Conservation (phyloP, 2,888 invertebrate genomes). For the Zygogramma bicolorata region DNA sequence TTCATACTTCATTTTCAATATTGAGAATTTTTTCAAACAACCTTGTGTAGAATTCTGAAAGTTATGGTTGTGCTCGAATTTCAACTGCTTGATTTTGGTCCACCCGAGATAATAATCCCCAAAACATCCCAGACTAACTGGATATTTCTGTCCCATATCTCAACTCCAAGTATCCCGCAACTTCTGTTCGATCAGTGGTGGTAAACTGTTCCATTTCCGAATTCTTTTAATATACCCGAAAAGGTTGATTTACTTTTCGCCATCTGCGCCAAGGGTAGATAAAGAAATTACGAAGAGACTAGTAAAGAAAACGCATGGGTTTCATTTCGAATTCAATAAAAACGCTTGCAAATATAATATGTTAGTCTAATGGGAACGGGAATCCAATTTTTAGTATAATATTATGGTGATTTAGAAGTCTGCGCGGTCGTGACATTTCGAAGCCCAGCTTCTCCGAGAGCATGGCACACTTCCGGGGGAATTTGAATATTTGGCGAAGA, state of each 20-base stretch:
- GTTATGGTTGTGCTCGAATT: too few species aligned
- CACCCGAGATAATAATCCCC: neutral
- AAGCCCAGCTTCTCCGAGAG: neutral
- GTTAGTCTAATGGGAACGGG: constrained; percentile 31
- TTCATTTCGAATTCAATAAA: constrained; percentile 62
- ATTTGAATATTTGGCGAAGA: neutral
- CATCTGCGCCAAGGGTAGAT: constrained; percentile 59
- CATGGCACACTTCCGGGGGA: neutral
- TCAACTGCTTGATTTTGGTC: neutral
- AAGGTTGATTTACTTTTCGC: constrained; percentile 59
- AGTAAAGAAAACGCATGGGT: constrained; percentile 59
- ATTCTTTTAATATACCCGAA: constrained; percentile 60
- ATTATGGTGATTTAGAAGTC: neutral
- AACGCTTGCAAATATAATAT: constrained; percentile 54
- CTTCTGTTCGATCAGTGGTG: neutral
- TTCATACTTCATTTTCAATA: too few species aligned
- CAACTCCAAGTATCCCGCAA: neutral
- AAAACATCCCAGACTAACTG: neutral
- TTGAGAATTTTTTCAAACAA: too few species aligned
- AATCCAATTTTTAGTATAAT: constrained; percentile 11
- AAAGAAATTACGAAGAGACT: constrained; percentile 61
- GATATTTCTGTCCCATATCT: neutral
- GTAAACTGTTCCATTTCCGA: constrained; percentile 57
- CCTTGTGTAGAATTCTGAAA: too few species aligned
- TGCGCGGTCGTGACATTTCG: constrained; percentile 2